Evolutionary conservation across 2,797 vertebrate genomes (phyloP), one percentile per base, ranked within the genome.

Genomic region (Lutjanus campechanus): DNA sequence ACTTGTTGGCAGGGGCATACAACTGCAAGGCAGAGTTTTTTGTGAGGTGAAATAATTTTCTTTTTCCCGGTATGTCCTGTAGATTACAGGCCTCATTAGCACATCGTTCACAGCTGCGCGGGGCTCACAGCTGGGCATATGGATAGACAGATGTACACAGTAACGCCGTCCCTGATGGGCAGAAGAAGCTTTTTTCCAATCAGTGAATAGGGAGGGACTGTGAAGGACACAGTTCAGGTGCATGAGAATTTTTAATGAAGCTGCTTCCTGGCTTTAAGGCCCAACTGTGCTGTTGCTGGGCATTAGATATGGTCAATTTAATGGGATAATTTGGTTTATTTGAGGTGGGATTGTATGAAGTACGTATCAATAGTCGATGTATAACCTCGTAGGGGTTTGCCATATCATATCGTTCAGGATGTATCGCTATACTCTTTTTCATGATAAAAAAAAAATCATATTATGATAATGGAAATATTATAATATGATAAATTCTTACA

Each of bases 111-210:
- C 73, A 71, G 82, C 73, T 73, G 76, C 2, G 7, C 15, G 29
- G 50, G 67, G 12, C 44, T 69, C 72, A 44, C 47, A 64, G 36
- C 8, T n/a, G 20, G 71, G 41, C 81, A 78, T 78, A 76, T 72
- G 65, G 71, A 72, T 36, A 41, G 40, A 53, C 82, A 90, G 80
- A 77, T 82, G 69, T 64, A 51, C 74, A 50, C 11, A 60, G 54
- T 17, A 71, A 58, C 10, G 0, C 47, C 22, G 67, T 55, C 65
- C 71, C 68, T 20, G 67, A 69, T 82, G 69, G 59, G 58, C 54
- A 73, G 59, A 29, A 49, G 20, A 47, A 10, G 36, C 15, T 64
- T 72, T 58, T 50, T 49, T 70, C 20, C 40, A 64, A 43, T 77
- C 68, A 73, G 51, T 47, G 61, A 77, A 44, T 16, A 53, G 49